Conservation (phyloP, 2,113 vertebrate species). For the Embiotoca jacksoni region DNA sequence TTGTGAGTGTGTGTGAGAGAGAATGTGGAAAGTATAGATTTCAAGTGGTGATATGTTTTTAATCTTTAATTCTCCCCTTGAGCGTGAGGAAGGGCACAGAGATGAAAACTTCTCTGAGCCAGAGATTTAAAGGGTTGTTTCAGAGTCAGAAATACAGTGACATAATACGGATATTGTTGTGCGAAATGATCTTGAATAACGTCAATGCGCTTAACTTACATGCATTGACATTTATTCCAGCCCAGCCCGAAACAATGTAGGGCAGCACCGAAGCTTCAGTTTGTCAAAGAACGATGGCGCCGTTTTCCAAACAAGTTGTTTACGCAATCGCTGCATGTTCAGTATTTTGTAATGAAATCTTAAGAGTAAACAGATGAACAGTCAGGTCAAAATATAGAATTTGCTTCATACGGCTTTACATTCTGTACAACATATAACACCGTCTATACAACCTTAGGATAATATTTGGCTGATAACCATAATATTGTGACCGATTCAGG, state of each 20-base stretch:
- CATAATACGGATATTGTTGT: not conserved
- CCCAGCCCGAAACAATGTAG: conserved; percentile 1
- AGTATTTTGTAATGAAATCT: conserved; percentile 2
- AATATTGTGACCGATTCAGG: conserved; percentile 18
- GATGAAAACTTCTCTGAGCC: not conserved
- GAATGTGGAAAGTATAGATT: not conserved
- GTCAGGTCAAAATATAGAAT: not conserved
- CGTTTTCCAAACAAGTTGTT: conserved; percentile 8
- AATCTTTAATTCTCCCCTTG: conserved; percentile 17
- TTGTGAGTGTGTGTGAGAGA: conserved; percentile 2
- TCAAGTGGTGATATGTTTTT: conserved; percentile 3
- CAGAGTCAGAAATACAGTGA: not conserved
- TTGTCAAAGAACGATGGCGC: conserved; percentile 18
- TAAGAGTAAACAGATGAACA: not conserved
- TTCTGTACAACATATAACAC: not conserved
- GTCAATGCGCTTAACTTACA: conserved; percentile 12
- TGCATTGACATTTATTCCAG: conserved; percentile 16
- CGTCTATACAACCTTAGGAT: not conserved
- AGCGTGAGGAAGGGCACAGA: conserved; percentile 13
- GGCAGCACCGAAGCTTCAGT: not conserved
- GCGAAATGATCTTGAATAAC: conserved; percentile 25
- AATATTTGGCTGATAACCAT: not conserved
- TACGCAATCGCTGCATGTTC: not conserved
- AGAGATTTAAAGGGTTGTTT: conserved; percentile 39
- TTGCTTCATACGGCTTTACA: not conserved